Evolutionary conservation across 2,113 vertebrate genomes (phyloP), one percentile per base, ranked within the genome.

Genomic region (Rhinogobius similis): DNA sequence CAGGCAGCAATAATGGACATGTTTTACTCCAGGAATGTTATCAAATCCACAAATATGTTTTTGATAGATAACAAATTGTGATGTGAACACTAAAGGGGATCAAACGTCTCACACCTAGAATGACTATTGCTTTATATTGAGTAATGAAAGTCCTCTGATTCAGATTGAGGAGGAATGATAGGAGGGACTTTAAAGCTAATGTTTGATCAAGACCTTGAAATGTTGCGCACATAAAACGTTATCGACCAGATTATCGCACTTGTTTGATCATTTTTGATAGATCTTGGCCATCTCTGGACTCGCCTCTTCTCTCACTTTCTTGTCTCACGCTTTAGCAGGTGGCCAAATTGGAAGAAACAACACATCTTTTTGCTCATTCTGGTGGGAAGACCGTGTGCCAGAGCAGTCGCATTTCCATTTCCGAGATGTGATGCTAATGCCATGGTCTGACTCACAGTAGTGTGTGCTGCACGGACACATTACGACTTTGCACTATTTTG

Each of bases 401-500:
- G 53, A 75, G 44, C 20, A 65, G 39, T 78, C 38, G n/a, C 55
- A 74, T 78, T 75, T 78, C 63, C 67, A 64, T 63, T 63, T 63
- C 43, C 20, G 0, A 68, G 50, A 41, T 73, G 46, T 48, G 66
- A 69, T 67, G 68, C 73, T 71, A 79, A 73, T 73, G 38, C 43
- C 68, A 36, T 14, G 56, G 32, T 65, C 18, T 44, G 58, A 67
- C 67, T 85, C 48, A 59, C 65, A 72, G 23, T 48, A 67, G 29
- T 50, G 48, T 63, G 52, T 56, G n/a, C 44, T 29, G 64, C 43
- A 67, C 36, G 70, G 65, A 75, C 69, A 68, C 41, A 65, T 68
- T 55, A 76, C 39, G 62, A 56, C 27, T 56, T 76, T 32, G 71
- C 41, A 79, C 36, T 78, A 67, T 80, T 61, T 72, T 73, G 76